phyloP scores from a whole-genome alignment of 1,140 invertebrate species.

The Condylostylus longicornis region DNA sequence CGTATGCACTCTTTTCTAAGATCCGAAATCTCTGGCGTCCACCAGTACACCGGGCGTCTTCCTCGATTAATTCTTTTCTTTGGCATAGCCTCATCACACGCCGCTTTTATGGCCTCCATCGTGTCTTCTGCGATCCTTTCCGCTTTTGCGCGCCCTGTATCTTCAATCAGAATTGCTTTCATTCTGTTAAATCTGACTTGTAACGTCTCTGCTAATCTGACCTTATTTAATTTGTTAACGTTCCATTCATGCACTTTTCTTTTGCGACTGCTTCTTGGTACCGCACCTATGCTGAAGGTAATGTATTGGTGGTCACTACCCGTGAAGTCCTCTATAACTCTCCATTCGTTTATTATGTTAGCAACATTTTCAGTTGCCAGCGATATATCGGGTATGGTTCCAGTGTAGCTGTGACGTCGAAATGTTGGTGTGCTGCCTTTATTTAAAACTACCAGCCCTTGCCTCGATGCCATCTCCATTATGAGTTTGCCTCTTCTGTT shows the following conservation, averaged over 20 bases:
- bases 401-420: background rate
- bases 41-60: too few relatives aligned
- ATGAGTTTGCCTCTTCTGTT: slow-evolving; percentile 10
- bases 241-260: background rate
- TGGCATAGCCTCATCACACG: slow-evolving; percentile 2
- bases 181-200: too few relatives aligned
- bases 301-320: slow-evolving; percentile 5
- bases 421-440: background rate
- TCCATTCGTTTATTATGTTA: background rate
- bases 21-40: too few relatives aligned
- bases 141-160: background rate
- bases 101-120: background rate
- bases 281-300: background rate
- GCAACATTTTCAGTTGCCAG: slow-evolving; percentile 1
- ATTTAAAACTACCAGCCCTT: slow-evolving; percentile 10
- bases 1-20: too few relatives aligned
- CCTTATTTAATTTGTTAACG: too few relatives aligned
- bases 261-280: background rate
- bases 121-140: background rate
- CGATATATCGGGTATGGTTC: background rate
- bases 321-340: slow-evolving; percentile 2
- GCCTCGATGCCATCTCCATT: slow-evolving; percentile 11
- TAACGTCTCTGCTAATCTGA: too few relatives aligned
- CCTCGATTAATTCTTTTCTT: background rate
- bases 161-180: background rate